Evolutionary conservation across 2,113 vertebrate species (phyloP), one percentile per base, ranked within the genome.

Genomic region (Rhinopomastus cyanomelas): DNA sequence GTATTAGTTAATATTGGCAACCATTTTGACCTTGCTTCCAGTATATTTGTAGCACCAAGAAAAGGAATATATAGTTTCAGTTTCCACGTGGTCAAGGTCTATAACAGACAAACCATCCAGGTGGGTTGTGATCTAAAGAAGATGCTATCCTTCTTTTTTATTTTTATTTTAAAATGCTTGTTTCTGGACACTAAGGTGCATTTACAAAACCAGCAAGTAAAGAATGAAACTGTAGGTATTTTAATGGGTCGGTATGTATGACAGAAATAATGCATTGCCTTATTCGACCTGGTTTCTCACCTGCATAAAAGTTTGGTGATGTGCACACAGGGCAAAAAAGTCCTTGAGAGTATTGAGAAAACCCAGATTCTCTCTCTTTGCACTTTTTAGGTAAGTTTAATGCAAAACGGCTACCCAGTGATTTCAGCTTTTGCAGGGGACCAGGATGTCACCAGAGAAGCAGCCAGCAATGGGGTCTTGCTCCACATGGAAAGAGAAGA

Each of bases 21-120:
- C 97, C 99, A 99, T 98, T 99, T 99, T 96, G 99, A 99, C 96
- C 98, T 99, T 73, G 98, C 99, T 97, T 98, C 98, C 93, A 99
- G 99, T 97, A 98, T 99, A 96, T 99, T 99, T 97, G 98, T 98
- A 95, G 99, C 99, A 59, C 99, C 99, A 26, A 97, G 99, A 80
- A 99, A 99, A 98, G 99, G 99, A 53, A 99, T 99, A 80, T 99
- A 99, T 97, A 99, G 99, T 97, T 99, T 99, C 98, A 99, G 99
- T 97, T 99, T 99, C 96, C 99, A 99, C 85, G 99, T 99, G 97
- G 99, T 99, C 94, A 99, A 99, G 97, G 99, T 99, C 80, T 99
- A 99, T 98, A 99, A 99, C 97, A 99, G 99, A 97, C 99, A 99
- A 97, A 99, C 99, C 76, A 99, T 99, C 97, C 99, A 99, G 99